phyloP scores from a whole-genome alignment of 2,888 invertebrate species.

The Phaonia tiefii region DNA sequence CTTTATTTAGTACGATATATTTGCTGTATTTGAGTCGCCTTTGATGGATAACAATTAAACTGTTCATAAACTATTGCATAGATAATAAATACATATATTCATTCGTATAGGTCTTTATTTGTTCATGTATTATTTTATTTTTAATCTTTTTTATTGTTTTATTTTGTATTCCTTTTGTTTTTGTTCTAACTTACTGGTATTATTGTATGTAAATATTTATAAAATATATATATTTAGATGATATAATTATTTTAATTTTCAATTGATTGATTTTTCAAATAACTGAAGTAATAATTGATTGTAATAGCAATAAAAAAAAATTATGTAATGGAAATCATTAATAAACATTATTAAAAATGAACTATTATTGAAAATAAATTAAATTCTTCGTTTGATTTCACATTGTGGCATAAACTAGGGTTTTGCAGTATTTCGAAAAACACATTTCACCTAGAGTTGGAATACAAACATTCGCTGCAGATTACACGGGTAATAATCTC shows the following conservation, averaged over 20 bases:
- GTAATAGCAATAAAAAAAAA: conserved; percentile 55
- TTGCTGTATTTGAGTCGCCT: conserved; percentile 29
- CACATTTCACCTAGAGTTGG: too few species aligned
- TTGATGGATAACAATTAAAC: background rate
- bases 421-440: too few species aligned
- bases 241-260: conserved; percentile 52
- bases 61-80: background rate
- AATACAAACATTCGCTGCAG: too few species aligned
- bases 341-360: conserved; percentile 57
- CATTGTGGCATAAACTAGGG: too few species aligned
- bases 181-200: conserved; percentile 31
- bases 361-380: conserved; percentile 41
- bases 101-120: conserved; percentile 27
- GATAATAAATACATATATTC: background rate
- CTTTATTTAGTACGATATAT: background rate
- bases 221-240: conserved; percentile 15
- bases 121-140: conserved; percentile 10
- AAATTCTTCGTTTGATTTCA: too few species aligned
- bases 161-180: conserved; percentile 13
- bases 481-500: too few species aligned
- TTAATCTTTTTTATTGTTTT: conserved; percentile 17
- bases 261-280: conserved; percentile 47
- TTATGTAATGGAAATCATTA: conserved; percentile 61
- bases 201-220: conserved; percentile 37
- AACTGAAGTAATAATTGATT: conserved; percentile 51